Base-by-base conservation (phyloP, 2,888 invertebrate species). In the Stramonita haemastoma region DNA sequence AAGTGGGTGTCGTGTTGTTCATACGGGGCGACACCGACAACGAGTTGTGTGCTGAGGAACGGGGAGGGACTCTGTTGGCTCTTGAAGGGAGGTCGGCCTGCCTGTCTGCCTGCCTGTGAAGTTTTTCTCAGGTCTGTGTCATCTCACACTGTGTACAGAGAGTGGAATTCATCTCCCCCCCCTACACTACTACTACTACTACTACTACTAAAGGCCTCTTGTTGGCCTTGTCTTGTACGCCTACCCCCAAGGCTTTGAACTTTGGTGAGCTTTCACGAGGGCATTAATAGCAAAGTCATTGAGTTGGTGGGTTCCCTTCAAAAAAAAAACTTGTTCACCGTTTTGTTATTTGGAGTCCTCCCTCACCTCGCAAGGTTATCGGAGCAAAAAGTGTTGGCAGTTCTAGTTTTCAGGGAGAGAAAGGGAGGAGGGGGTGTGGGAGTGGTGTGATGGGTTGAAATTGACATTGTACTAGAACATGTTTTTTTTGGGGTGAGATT, bases 341-440 rank as follows among this genome's bases (percentile, higher is more conserved):
- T 83, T 83, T 83, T 83, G 83, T 46, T 83, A n/a, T n/a, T 79
- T 77, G 46, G 83, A 83, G 83, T 26, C 22, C 81, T n/a, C n/a
- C n/a, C 81, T 83, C 22, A 8, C 83, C 46, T 22, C 34, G 81
- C 34, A 32, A 26, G 17, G 1, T 46, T 83, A 56, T 26, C 77
- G 83, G 26, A 56, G 83, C 36, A 83, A 46, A 83, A 46, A 81
- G 79, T 22, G 34, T 34, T 36, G 34, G 19, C n/a, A 11, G 81
- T 36, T 19, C 34, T 36, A n/a, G 19, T 34, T 81, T 77, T n/a
- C 8, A 0, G 73, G 81, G 34, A 81, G 81, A 81, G 36, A 81
- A 81, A 36, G 60, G 15, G 60, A 2, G 60, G 15, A 15, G 46
- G 46, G 46, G 46, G 8, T 46, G 46, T 2, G 46, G 46, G 46